Evolutionary conservation across 2,888 invertebrate genomes (phyloP), one percentile per base, ranked within the genome.

Genomic region (Agrochola litura): DNA sequence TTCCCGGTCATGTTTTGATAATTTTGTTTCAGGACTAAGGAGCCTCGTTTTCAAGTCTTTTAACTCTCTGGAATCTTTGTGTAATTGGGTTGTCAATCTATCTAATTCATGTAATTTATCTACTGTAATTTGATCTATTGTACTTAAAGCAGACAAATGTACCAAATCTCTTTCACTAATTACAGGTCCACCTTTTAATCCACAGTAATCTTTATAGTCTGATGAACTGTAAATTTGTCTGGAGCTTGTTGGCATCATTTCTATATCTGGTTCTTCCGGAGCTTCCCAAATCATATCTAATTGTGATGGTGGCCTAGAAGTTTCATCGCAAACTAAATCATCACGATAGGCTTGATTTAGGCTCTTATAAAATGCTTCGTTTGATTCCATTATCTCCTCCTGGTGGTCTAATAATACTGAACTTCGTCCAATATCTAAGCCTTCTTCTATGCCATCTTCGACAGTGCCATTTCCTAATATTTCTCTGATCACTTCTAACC

Each of bases 201-300:
- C 98, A 79, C 98, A 97, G 90, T 98, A 98, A 92, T 98, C 98
- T 94, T 98, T 98, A 90, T 98, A 98, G 94, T 98, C 98, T 82
- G 97, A 97, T 9, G 98, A 97, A 92, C 98, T 98, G 91, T 97
- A 98, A 72, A 98, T 97, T 95, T 98, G 97, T 89, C 97, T 97
- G 60, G 97, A 96, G 79, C 96, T 95, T 68, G 97, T 94, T 56
- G 97, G 96, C 84, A 97, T 95, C 70, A 97, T 95, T 88, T 96
- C 95, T 89, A 95, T 97, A 83, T 98, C 98, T 46, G 95, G 94
- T 88, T 98, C 98, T 93, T 98, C 98, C 19, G 98, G 98, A 88
- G 98, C 98, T 93, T 98, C 98, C 98, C 98, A 98, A 88, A 98
- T 98, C 98, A 98, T 98, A 82, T 98, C 98, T 86, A 98, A 95